Evolutionary conservation across 1,140 invertebrate genomes (phyloP), one percentile per base, ranked within the genome.

Genomic region (Glossosoma conforme): DNA sequence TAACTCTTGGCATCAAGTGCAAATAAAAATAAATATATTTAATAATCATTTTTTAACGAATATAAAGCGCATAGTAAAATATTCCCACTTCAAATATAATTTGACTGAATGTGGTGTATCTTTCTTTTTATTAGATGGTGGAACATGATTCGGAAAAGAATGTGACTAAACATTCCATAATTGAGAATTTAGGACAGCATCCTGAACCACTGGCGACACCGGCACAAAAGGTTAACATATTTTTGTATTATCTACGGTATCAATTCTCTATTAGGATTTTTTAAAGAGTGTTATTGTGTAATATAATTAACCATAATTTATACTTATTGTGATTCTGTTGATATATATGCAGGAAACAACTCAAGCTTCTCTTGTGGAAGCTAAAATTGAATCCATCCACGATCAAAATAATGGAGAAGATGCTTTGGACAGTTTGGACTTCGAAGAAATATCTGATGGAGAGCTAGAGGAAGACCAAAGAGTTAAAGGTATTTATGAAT

Each of bases 391-490:
- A 22, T 68, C 70, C 41, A 66, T 62, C 30, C 68, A 69, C 35
- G 70, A 72, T 11, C 49, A 32, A 38, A 66, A 63, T 33, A 68
- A 79, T 36, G 81, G 83, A 59, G 83, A 84, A 30, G 84, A 87
- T 52, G 82, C 85, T 54, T 82, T 83, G 66, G 79, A 85, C 53
- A 78, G 84, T 57, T 79, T 91, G 65, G 88, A 90, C 59, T 91
- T 92, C 73, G 89, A 92, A 71, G 88, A 91, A 74, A 91, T 91
- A 58, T 91, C 88, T 15, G 89, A 92, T 68, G 88, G 89, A 48
- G 89, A 92, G 65, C 67, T 91, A 5, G 88, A 90, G 64, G 87
- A 91, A 66, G 87, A 89, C 56, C 56, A 68, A 47, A 70, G 52
- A 30, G 43, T 43, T 4, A 58, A 58, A 54, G 56, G 56, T 58